A percentile compares a stretch with the other conserved stretches of the same genome.
These are phyloP conservation scores for Synchiropus splendidus DNA, from an alignment of 2,113 vertebrate species.

Conservation along the genomic window DNA sequence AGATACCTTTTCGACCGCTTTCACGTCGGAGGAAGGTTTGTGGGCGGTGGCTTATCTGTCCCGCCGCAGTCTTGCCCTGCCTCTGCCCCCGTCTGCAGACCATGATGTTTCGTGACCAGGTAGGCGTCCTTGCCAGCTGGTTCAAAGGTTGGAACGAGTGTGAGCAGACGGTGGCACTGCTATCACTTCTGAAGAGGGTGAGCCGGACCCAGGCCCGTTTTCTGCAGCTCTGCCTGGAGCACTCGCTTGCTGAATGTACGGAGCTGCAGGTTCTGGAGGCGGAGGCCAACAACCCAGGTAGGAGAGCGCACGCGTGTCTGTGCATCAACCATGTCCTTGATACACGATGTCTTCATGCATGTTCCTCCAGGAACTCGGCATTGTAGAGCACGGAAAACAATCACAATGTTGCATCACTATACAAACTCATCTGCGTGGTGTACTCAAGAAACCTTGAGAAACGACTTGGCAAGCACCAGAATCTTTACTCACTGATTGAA, in stretches of 20 bases:
- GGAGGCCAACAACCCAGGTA: constrained; percentile 95
- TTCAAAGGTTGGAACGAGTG: constrained; percentile 99
- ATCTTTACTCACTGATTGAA: too few relatives aligned
- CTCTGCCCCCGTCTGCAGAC: constrained; percentile 49
- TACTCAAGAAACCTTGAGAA: too few relatives aligned
- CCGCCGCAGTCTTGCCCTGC: constrained; percentile 6
- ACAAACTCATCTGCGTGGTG: too few relatives aligned
- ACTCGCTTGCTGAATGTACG: constrained; percentile 90
- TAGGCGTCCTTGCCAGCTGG: constrained; percentile 92
- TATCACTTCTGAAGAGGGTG: constrained; percentile 90
- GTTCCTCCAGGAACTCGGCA: too few relatives aligned
- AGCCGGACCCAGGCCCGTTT: constrained; percentile 96
- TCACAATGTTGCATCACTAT: too few relatives aligned
- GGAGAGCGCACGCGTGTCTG: constrained; percentile 32
- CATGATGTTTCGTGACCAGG: constrained; percentile 99
- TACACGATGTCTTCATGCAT: too few relatives aligned
- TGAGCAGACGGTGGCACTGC: constrained; percentile 94
- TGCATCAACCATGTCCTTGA: too few relatives aligned
- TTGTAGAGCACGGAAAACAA: too few relatives aligned
- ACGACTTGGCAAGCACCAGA: too few relatives aligned
- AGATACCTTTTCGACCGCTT: background rate
- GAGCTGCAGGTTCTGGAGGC: constrained; percentile 91
- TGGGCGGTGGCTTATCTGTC: background rate
- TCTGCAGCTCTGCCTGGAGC: constrained; percentile 96
- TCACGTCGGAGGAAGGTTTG: background rate